phyloP scores from a whole-genome alignment of 2,113 vertebrate species.

The Merops nubicus region DNA sequence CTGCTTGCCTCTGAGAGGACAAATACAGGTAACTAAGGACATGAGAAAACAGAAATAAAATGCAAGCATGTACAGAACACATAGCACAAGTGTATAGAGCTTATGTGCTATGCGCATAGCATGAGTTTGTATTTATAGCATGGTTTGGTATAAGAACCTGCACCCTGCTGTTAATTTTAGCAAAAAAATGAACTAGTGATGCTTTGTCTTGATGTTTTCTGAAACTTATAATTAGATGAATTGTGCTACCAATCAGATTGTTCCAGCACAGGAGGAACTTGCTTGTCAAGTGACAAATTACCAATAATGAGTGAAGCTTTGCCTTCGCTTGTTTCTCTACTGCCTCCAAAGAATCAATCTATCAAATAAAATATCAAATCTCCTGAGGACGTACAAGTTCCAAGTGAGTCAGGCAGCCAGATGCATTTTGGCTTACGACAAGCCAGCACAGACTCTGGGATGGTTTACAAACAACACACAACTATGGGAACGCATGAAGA shows the following conservation, averaged over 20 bases:
- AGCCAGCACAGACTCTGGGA: neutral
- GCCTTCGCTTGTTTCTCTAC: neutral
- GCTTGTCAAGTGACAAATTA: neutral
- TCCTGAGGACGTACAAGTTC: neutral
- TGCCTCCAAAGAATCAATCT: neutral
- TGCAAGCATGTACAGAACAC: neutral
- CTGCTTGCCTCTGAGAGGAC: neutral
- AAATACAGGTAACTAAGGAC: neutral
- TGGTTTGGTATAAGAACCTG: neutral
- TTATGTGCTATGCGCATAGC: rapidly evolving
- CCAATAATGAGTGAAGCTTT: neutral
- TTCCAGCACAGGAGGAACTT: neutral
- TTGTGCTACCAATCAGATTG: neutral
- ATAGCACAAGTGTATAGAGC: neutral
- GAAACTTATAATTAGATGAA: neutral
- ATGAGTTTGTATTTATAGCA: neutral
- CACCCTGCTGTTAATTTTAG: neutral
- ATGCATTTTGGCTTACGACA: neutral
- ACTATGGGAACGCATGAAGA: neutral
- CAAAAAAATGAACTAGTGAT: neutral
- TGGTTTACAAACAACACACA: neutral
- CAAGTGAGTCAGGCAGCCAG: neutral
- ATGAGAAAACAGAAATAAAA: neutral
- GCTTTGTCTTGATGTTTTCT: neutral
- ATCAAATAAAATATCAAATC: neutral